phyloP scores from a whole-genome alignment of 2,797 vertebrate species.

The Leptoclinus maculatus region DNA sequence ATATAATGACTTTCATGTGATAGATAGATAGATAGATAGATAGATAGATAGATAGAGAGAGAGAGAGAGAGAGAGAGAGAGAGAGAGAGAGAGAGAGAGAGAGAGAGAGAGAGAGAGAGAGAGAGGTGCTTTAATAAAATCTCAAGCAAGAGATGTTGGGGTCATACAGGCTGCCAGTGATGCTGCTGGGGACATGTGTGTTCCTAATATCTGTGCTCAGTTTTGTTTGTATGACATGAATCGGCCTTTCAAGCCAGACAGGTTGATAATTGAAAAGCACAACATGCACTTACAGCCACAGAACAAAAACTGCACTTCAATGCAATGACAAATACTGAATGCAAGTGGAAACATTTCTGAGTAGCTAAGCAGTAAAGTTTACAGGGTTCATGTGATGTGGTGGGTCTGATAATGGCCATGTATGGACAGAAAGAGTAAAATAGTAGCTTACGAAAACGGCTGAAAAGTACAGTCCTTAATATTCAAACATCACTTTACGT shows the following conservation, averaged over 20 bases:
- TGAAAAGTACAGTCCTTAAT: neutral
- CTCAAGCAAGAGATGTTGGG: neutral
- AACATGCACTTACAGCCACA: neutral
- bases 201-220: neutral
- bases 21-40: neutral
- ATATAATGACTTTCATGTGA: constrained; percentile 6
- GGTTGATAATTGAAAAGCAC: neutral
- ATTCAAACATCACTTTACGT: neutral
- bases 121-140: neutral
- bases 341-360: neutral
- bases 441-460: neutral
- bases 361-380: neutral
- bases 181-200: neutral
- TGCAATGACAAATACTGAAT: constrained; percentile 19
- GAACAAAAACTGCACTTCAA: constrained; percentile 17
- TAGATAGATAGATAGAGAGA: neutral
- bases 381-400: neutral
- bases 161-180: neutral
- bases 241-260: neutral
- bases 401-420: constrained; percentile 1
- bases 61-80: neutral
- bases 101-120: neutral
- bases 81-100: neutral
- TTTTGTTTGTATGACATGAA: constrained; percentile 2
- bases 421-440: neutral